Percentiles rank a stretch among this genome's conserved stretches.
Evolutionary conservation across 2,888 invertebrate genomes (phyloP).

Genomic region (Cartodere bifasciata): DNA sequence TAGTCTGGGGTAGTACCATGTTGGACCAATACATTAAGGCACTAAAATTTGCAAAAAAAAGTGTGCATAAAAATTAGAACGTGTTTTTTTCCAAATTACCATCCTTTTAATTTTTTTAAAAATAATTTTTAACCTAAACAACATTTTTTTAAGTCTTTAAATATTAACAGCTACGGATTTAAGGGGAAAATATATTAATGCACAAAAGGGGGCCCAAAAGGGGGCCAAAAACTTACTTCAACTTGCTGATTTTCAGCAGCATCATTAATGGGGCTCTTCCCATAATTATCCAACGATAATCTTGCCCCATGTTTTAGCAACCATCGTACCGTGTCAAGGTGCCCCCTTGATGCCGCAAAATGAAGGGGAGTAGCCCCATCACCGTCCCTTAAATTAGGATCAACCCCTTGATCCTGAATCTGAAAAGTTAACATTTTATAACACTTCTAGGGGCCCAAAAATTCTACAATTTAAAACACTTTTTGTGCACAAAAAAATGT

Average conservation of each 20-base stretch:
- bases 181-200: too few relatives aligned
- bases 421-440: slow-evolving; percentile 35
- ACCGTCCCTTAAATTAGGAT: slow-evolving; percentile 74
- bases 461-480: too few relatives aligned
- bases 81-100: too few relatives aligned
- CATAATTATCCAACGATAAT: slow-evolving; percentile 70
- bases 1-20: slow-evolving; percentile 62
- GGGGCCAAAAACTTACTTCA: slow-evolving; percentile 53
- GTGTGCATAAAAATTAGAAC: too few relatives aligned
- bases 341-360: slow-evolving; percentile 78
- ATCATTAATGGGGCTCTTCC: slow-evolving; percentile 83
- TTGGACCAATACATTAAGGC: slow-evolving; percentile 67
- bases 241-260: slow-evolving; percentile 85
- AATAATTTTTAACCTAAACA: background rate
- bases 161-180: slow-evolving; percentile 6
- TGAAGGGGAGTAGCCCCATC: slow-evolving; percentile 84
- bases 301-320: slow-evolving; percentile 70
- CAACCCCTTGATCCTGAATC: slow-evolving; percentile 73
- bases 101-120: too few relatives aligned
- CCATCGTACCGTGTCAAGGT: slow-evolving; percentile 71
- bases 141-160: too few relatives aligned
- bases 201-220: too few relatives aligned
- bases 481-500: too few relatives aligned
- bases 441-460: too few relatives aligned
- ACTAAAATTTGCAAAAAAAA: slow-evolving; percentile 47